phyloP scores from a whole-genome alignment of 30 jellyfish, hydroid and myxozoan species.

The Turritopsis rubra region DNA sequence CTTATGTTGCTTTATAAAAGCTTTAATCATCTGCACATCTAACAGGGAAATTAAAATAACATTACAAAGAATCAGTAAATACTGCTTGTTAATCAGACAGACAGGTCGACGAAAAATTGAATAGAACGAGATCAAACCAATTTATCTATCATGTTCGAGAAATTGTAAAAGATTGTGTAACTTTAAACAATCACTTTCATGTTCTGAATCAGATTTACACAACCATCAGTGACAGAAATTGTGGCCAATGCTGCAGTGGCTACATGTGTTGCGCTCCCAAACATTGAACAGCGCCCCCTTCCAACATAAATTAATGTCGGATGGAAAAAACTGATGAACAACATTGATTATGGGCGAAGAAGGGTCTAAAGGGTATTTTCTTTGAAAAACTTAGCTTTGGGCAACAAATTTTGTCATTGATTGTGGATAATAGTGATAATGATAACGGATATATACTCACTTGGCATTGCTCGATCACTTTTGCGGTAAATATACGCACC shows the following conservation, averaged over 20 bases:
- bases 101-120: not conserved
- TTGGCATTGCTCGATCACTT: not conserved
- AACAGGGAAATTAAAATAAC: not conserved
- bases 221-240: not conserved
- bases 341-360: not conserved
- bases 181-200: not conserved
- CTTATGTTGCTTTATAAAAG: not conserved
- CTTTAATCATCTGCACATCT: not conserved
- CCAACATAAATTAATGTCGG: slow-evolving; percentile 7
- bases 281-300: not conserved
- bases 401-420: not conserved
- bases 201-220: not conserved
- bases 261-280: not conserved
- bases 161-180: not conserved
- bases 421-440: not conserved
- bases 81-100: not conserved
- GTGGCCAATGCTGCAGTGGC: not conserved
- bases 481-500: not conserved
- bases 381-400: not conserved
- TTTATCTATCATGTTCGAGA: not conserved
- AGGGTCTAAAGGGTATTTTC: not conserved
- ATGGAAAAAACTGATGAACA: not conserved
- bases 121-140: not conserved
- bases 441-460: not conserved
- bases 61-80: not conserved